Evolutionary conservation across 2,113 vertebrate genomes (phyloP).

Genomic region (Barnardius zonarius): DNA sequence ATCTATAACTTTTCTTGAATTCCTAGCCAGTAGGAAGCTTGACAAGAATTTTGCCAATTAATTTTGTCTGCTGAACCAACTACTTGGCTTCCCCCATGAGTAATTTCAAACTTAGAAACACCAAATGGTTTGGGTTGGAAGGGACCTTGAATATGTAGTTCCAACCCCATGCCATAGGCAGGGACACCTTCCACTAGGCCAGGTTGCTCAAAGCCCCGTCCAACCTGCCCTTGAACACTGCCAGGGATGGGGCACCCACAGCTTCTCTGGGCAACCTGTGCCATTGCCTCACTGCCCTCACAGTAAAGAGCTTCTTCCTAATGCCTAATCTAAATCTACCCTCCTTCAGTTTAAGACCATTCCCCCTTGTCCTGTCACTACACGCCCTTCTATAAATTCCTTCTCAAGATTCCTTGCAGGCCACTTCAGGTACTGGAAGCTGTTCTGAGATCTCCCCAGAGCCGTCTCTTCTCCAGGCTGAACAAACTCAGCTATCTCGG

Average conservation of each 20-base stretch:
- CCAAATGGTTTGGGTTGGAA: not conserved
- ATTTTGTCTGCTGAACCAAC: not conserved
- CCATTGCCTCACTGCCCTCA: not conserved
- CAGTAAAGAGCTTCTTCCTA: not conserved
- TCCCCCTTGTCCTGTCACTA: not conserved
- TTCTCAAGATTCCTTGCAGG: not conserved
- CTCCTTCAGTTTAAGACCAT: not conserved
- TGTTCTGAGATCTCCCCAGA: not conserved
- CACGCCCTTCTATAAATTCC: not conserved
- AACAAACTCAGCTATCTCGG: not conserved
- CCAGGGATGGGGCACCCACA: not conserved
- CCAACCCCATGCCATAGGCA: not conserved
- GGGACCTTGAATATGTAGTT: not conserved
- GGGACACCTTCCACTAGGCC: not conserved
- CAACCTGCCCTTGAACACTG: not conserved
- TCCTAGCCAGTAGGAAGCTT: not conserved
- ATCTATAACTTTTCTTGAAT: not conserved
- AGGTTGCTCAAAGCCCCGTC: not conserved
- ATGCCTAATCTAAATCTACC: not conserved
- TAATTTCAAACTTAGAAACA: not conserved
- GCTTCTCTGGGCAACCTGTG: not conserved
- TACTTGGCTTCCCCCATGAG: not conserved
- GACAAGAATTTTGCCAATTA: not conserved
- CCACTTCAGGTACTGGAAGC: not conserved
- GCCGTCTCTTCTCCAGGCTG: not conserved